These are phyloP conservation scores for Vollenhovia emeryi DNA, from an alignment of 1,140 invertebrate species.

Conservation along the genomic window DNA sequence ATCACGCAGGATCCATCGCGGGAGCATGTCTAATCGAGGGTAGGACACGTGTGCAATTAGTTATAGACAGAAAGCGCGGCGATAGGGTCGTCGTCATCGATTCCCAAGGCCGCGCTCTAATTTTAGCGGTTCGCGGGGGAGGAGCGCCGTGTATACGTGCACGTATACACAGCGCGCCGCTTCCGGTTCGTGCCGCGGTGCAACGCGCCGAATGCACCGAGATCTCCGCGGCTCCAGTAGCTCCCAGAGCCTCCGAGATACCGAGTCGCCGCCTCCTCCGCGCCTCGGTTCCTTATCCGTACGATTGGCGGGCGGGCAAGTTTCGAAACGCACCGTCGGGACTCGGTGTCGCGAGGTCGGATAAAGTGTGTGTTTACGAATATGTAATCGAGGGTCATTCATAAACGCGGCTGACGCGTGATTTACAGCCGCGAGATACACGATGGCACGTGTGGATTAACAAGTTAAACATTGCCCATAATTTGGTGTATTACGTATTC, in stretches of 20 bases:
- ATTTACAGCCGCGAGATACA: neutral
- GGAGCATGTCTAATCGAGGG: conserved; percentile 13
- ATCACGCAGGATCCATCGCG: conserved; percentile 25
- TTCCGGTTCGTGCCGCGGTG: conserved; percentile 50
- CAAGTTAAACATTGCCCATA: conserved; percentile 22
- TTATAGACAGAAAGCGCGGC: neutral
- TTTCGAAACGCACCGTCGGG: neutral
- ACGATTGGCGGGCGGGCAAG: neutral
- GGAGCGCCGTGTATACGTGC: neutral
- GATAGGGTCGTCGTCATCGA: conserved; percentile 49
- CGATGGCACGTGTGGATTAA: neutral
- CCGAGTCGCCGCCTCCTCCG: neutral
- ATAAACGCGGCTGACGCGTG: neutral
- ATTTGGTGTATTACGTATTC: conserved; percentile 1
- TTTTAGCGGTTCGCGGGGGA: conserved; percentile 61
- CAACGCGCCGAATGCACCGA: conserved; percentile 71
- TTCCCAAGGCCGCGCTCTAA: conserved; percentile 63
- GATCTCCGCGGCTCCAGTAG: conserved; percentile 56
- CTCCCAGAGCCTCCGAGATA: conserved; percentile 33
- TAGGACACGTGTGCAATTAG: neutral
- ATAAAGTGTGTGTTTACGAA: neutral
- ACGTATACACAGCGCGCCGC: conserved; percentile 40
- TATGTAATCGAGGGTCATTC: neutral
- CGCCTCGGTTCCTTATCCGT: too few species aligned
- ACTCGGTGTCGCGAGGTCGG: neutral